A percentile compares a stretch with the other conserved stretches of the same genome.
Evolutionary conservation across 2,888 invertebrate species (phyloP).

Genomic region (Drosophila incognita): DNA sequence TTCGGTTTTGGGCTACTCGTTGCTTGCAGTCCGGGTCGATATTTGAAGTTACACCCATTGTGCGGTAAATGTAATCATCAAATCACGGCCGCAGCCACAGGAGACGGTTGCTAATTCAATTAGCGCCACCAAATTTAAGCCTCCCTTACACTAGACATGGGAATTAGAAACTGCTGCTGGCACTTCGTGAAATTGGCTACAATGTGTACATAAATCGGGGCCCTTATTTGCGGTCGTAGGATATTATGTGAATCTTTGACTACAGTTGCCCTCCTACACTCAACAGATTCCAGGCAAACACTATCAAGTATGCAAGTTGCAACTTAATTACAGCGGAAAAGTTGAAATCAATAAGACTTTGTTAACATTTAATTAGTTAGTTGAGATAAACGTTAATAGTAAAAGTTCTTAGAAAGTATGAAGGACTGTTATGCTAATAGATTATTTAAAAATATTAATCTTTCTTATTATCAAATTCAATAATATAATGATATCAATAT

Average conservation of each 20-base stretch:
- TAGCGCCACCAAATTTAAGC: slow-evolving; percentile 62
- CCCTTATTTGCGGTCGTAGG: slow-evolving; percentile 10
- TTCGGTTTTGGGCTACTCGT: neutral
- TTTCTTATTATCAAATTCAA: neutral
- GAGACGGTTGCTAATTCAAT: slow-evolving; percentile 64
- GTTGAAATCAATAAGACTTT: neutral
- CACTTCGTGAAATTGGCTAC: slow-evolving; percentile 67
- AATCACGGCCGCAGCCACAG: slow-evolving; percentile 43
- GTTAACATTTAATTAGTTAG: neutral
- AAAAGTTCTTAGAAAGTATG: neutral
- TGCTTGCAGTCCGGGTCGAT: neutral
- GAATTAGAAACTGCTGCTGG: slow-evolving; percentile 42
- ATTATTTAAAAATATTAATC: neutral
- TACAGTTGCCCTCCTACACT: slow-evolving; percentile 32
- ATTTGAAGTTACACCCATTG: neutral
- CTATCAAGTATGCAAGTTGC: slow-evolving; percentile 25
- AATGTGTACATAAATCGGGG: slow-evolving; percentile 71
- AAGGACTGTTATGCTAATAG: neutral
- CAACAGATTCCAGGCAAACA: slow-evolving; percentile 23
- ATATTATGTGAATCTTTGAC: slow-evolving; percentile 22
- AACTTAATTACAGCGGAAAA: neutral
- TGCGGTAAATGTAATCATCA: slow-evolving; percentile 53
- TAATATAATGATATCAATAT: neutral
- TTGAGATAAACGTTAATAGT: neutral
- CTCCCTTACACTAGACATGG: slow-evolving; percentile 24